phyloP scores from a whole-genome alignment of 2,113 vertebrate species.

The Laticauda colubrina region DNA sequence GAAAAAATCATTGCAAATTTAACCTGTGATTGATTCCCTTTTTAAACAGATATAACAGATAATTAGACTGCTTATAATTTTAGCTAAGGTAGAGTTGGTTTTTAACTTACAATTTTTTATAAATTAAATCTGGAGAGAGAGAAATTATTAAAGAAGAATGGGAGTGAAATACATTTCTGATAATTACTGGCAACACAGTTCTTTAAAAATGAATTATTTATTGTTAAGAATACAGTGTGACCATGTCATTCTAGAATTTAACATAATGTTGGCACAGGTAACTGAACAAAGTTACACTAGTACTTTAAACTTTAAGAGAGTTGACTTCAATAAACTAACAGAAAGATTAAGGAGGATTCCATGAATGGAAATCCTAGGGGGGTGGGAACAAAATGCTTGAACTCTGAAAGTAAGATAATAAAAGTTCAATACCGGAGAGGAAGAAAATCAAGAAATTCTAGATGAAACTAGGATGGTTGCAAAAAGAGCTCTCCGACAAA shows the following conservation, averaged over 20 bases:
- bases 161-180: background rate
- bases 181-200: background rate
- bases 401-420: background rate
- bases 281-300: background rate
- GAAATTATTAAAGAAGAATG: background rate
- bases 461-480: background rate
- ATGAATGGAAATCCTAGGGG: background rate
- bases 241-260: background rate
- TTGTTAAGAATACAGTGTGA: background rate
- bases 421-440: background rate
- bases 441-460: background rate
- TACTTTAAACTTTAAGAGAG: background rate
- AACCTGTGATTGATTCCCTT: background rate
- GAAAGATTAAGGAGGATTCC: background rate
- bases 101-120: background rate
- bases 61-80: background rate
- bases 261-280: background rate
- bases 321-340: background rate
- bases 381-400: background rate
- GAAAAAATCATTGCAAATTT: background rate
- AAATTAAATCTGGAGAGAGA: background rate
- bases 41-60: background rate
- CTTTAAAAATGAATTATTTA: background rate
- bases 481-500: background rate
- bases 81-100: background rate